Percentiles rank a stretch among this genome's conserved stretches.
Evolutionary conservation across 2,113 vertebrate species (phyloP).

Genomic region (Daubentonia madagascariensis): DNA sequence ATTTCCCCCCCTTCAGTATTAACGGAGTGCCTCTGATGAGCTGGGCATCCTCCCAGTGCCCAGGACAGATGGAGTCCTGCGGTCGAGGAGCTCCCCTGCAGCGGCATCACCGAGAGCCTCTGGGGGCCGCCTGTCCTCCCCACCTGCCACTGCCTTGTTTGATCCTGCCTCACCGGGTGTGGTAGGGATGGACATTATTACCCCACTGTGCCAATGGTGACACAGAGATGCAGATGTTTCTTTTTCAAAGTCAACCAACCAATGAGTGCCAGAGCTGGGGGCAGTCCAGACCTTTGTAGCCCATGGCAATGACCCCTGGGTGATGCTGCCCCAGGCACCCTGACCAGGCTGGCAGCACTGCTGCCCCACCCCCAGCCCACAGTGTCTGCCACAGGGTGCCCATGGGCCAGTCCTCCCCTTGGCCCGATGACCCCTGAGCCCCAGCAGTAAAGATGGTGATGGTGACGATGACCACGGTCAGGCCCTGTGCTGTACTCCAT

Average conservation of each 20-base stretch:
- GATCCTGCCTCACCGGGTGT: not conserved
- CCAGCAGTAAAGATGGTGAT: accelerated
- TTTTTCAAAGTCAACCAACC: not conserved
- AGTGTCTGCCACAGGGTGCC: not conserved
- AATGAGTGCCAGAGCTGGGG: not conserved
- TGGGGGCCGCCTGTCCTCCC: not conserved
- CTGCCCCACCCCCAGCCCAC: accelerated
- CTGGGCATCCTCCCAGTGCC: not conserved
- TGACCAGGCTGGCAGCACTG: not conserved
- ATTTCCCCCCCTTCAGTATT: too few relatives aligned
- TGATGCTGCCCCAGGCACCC: not conserved
- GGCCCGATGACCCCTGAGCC: accelerated
- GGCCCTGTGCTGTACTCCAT: not conserved
- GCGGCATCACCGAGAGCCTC: not conserved
- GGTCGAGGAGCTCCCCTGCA: not conserved
- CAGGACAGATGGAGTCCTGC: not conserved
- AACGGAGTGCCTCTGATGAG: not conserved
- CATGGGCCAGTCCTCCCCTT: not conserved
- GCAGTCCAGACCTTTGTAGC: too few relatives aligned
- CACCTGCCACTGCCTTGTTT: not conserved
- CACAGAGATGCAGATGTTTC: not conserved
- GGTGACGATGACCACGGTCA: too few relatives aligned
- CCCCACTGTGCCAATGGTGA: too few relatives aligned
- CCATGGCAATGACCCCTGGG: not conserved
- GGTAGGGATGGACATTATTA: not conserved